Conservation (phyloP, 2,888 invertebrate species). For the Boloria selene region DNA sequence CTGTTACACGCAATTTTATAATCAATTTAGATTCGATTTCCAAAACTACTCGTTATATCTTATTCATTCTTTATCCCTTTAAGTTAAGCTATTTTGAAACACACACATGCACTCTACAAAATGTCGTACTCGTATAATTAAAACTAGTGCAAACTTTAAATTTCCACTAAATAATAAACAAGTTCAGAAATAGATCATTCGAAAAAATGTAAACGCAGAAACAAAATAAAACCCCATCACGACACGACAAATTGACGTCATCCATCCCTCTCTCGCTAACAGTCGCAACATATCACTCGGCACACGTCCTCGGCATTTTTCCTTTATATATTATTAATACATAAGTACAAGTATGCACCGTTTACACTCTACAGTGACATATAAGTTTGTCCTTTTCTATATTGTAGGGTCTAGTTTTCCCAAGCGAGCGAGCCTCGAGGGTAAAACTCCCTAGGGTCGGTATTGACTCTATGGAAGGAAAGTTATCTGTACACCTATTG, state of each 20-base stretch:
- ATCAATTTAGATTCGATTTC: no score
- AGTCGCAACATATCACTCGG: conserved; percentile 80
- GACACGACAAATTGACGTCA: conserved; percentile 82
- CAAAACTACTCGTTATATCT: no score
- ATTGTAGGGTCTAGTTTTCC: conserved; percentile 83
- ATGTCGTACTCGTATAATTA: no score
- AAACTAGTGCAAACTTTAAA: background rate
- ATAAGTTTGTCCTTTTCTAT: conserved; percentile 76
- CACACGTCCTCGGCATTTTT: conserved; percentile 81
- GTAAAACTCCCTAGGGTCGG: conserved; percentile 81
- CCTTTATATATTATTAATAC: conserved; percentile 83
- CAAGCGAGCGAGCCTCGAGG: conserved; percentile 81
- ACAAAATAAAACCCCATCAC: conserved; percentile 82
- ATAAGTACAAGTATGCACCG: conserved; percentile 76
- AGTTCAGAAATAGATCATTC: conserved; percentile 41
- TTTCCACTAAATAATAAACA: conserved; percentile 43
- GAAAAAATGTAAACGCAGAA: conserved; percentile 65
- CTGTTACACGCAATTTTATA: no score
- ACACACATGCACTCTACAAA: no score
- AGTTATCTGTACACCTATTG: conserved; percentile 83
- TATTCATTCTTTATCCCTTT: no score
- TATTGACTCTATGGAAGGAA: conserved; percentile 82
- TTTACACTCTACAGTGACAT: conserved; percentile 53
- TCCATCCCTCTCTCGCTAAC: conserved; percentile 80
- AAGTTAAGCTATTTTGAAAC: no score